Percentiles rank a stretch among this genome's conserved stretches.
Evolutionary conservation across 2,888 invertebrate genomes (phyloP).

Genomic region (Cephonodes hylas): DNA sequence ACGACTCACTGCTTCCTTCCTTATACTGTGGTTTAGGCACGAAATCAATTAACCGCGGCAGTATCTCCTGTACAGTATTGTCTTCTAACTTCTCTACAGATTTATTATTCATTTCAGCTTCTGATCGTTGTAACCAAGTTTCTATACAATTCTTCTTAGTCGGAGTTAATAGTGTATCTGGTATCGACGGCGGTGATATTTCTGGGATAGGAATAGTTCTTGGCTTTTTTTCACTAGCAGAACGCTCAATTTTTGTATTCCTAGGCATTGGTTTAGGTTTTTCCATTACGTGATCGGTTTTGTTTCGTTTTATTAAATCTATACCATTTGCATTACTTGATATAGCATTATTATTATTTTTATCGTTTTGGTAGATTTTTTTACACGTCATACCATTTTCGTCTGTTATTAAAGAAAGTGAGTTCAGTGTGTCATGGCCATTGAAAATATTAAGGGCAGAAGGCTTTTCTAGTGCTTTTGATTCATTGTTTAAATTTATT

Average conservation of each 20-base stretch:
- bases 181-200: constrained; percentile 45
- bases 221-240: constrained; percentile 65
- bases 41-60: constrained; percentile 87
- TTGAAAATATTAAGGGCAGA: constrained; percentile 37
- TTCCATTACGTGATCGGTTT: constrained; percentile 40
- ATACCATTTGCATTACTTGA: constrained; percentile 35
- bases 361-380: constrained; percentile 57
- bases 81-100: constrained; percentile 65
- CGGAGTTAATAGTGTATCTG: constrained; percentile 65
- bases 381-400: constrained; percentile 37
- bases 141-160: constrained; percentile 77
- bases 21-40: constrained; percentile 83
- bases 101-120: constrained; percentile 74
- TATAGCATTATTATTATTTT: constrained; percentile 68
- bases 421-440: constrained; percentile 36
- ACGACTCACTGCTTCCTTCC: constrained; percentile 49
- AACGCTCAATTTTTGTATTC: constrained; percentile 73
- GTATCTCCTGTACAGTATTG: constrained; percentile 61
- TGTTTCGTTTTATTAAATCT: constrained; percentile 32
- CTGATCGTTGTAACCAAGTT: constrained; percentile 73
- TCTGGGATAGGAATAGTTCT: constrained; percentile 58
- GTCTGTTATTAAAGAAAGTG: constrained; percentile 36
- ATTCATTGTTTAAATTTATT: constrained; percentile 46
- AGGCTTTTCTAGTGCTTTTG: constrained; percentile 45
- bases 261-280: constrained; percentile 81